phyloP scores from a whole-genome alignment of 2,797 vertebrate species.

The Brachymystax lenok region DNA sequence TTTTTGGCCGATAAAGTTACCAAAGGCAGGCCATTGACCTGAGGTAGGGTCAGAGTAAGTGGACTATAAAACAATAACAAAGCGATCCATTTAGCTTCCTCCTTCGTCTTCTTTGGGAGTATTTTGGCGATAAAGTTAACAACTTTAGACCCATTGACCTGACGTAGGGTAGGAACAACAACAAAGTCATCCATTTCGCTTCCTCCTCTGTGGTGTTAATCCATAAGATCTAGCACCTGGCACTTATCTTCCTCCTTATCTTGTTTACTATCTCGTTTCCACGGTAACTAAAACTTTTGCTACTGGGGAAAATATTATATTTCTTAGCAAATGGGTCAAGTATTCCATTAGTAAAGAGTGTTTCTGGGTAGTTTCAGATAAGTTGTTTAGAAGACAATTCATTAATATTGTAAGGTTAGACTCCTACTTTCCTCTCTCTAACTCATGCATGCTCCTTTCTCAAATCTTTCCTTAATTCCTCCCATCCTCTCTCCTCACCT shows the following conservation, averaged over 20 bases:
- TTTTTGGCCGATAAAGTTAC: too few relatives aligned
- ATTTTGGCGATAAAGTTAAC: background rate
- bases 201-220: background rate
- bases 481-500: background rate
- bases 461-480: background rate
- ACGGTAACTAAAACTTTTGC: background rate
- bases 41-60: too few relatives aligned
- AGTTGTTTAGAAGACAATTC: background rate
- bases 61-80: too few relatives aligned
- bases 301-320: background rate
- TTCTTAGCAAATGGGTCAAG: background rate
- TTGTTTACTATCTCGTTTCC: background rate
- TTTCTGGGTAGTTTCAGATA: background rate
- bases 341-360: background rate
- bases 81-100: background rate
- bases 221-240: background rate
- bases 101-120: background rate
- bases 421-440: background rate
- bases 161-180: too few relatives aligned
- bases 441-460: background rate
- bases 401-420: background rate
- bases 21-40: too few relatives aligned
- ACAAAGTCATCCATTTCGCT: too few relatives aligned
- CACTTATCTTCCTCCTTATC: background rate
- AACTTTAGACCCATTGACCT: too few relatives aligned